These are phyloP conservation scores for Nesogale talazaci DNA, from an alignment of 2,113 vertebrate genomes.

Conservation along the genomic window DNA sequence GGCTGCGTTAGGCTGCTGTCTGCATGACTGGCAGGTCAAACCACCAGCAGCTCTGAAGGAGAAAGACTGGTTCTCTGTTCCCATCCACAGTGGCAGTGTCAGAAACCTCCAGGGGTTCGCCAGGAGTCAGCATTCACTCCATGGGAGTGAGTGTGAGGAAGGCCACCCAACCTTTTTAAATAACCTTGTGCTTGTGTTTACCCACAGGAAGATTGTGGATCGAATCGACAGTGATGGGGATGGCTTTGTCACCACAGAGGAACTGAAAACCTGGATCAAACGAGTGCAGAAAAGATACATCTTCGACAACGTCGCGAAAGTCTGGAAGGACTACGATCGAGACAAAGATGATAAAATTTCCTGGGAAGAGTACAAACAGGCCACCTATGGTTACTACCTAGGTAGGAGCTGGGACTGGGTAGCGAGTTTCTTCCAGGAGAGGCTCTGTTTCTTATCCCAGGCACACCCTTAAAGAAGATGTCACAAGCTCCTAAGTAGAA, in stretches of 20 bases:
- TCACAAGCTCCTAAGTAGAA: not conserved
- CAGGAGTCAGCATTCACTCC: too few species aligned
- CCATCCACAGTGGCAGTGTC: too few species aligned
- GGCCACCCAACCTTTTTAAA: not conserved
- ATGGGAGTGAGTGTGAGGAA: not conserved
- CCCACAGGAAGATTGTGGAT: conserved; percentile 94
- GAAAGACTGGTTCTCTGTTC: too few species aligned
- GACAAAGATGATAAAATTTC: conserved; percentile 96
- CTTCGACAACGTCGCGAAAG: conserved; percentile 97
- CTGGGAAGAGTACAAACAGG: conserved; percentile 99
- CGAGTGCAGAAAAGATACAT: conserved; percentile 98
- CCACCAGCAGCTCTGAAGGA: too few species aligned
- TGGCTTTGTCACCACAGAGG: conserved; percentile 91
- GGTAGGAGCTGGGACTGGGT: conserved; percentile 84
- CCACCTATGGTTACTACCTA: conserved; percentile 97
- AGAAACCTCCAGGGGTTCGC: too few species aligned
- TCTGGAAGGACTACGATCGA: conserved; percentile 97
- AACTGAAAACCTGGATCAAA: conserved; percentile 97
- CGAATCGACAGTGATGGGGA: conserved; percentile 93
- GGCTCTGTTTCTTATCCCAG: not conserved
- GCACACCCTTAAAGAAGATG: not conserved
- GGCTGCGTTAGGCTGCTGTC: too few species aligned
- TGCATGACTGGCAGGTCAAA: too few species aligned
- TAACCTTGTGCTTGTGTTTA: not conserved
- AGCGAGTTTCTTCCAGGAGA: not conserved